Evolutionary conservation across 2,888 invertebrate genomes (phyloP), one percentile per base, ranked within the genome.

Genomic region (Perdita meconis): DNA sequence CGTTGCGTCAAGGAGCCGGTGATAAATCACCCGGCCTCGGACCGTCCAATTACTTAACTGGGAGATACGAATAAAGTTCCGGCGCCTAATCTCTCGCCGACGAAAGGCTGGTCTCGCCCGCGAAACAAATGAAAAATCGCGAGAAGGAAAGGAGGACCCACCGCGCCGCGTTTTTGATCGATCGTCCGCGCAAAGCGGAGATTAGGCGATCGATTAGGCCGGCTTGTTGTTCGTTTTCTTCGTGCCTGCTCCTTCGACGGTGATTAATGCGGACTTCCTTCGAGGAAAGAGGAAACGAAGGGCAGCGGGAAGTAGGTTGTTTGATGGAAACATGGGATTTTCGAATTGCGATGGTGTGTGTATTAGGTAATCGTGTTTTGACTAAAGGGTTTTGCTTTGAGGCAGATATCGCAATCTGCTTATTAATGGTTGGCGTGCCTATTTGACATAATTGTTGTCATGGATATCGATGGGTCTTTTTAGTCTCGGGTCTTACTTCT

Each of bases 31-130:
- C 85, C 38, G 42, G 67, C 67, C 73, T 67, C 75, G 65, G 81
- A 83, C 78, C 87, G 85, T 87, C 88, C 88, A 87, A 88, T 88
- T 88, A 88, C 88, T 88, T 88, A 86, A 80, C 83, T 78, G 51
- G 61, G 50, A 59, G 64, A 70, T 72, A 83, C 73, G 78, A 79
- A 78, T 79, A 61, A 79, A 72, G 47, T 78, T 63, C 36, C 50
- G 30, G 26, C 57, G 59, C 22, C 47, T 64, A 57, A 47, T 75
- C 71, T 75, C 71, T 47, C 22, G 13, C 64, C 36, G 59, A 44
- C 73, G 70, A 66, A 63, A 63, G 68, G 51, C 47, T 12, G 12
- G 22, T 47, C 57, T 26, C 42, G 44, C 22, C n/a, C n/a, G 64
- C 53, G 73, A 63, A 66, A 61, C 65, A 66, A 66, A 70, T 70